Evolutionary conservation across 2,888 invertebrate genomes (phyloP), one percentile per base, ranked within the genome.

Genomic region (Parelbella ahira): DNA sequence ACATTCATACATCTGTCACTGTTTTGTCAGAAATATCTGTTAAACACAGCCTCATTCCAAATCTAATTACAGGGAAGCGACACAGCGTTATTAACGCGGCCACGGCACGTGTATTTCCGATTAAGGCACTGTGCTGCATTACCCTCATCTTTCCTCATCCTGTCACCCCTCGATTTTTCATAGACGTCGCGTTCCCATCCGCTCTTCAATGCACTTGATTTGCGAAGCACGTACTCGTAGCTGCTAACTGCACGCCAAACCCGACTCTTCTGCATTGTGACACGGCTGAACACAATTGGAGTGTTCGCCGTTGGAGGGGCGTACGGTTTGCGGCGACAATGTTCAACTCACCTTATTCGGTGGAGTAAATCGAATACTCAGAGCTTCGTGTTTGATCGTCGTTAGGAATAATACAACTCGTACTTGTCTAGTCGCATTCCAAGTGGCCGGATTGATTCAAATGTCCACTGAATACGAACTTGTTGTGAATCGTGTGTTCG

Each of bases 91-190:
- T 19, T 19, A 36, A 19, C 15, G 34, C 29, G 36, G 24, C 41
- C 48, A 50, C 51, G 11, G 10, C 10, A 34, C 13, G 33, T 71
- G 69, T 68, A 66, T 78, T 84, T 77, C 73, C 76, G 81, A 82
- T 83, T 79, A 81, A 75, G 79, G 68, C 33, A 36, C 73, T n/a
- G n/a, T 75, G 74, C 77, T 76, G 66, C 56, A 62, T 59, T 66
- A 59, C 63, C 73, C 75, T 77, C 73, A 53, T 55, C 53, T 50
- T 47, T 47, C 37, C 70, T 77, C 70, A 81, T 81, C 79, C 76
- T 78, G 75, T 74, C 76, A 67, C 80, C 80, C 83, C 81, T 78
- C 81, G 80, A 83, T 83, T 86, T 84, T 86, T 86, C 83, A 82
- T 81, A 79, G 73, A 71, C 73, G 72, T 56, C 55, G 48, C 61